phyloP scores from a whole-genome alignment of 1,140 invertebrate genomes.

The Hermatobates lingyangjiaoensis region DNA sequence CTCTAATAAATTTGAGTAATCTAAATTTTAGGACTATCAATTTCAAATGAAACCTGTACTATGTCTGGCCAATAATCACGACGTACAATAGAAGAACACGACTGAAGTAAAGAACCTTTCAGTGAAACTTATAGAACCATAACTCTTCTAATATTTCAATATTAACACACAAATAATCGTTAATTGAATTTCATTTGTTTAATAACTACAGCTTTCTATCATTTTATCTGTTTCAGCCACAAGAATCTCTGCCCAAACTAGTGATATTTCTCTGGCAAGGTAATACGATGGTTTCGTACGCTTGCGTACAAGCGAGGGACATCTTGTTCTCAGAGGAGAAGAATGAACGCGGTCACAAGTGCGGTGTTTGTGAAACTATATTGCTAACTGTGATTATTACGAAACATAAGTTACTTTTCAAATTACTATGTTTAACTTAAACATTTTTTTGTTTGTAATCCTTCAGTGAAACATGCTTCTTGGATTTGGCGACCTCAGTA shows the following conservation, averaged over 20 bases:
- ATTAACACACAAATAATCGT: no score
- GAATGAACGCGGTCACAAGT: background rate
- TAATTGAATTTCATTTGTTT: no score
- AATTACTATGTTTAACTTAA: background rate
- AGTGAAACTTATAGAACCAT: no score
- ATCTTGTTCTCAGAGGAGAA: background rate
- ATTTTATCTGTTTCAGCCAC: no score
- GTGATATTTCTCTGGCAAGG: background rate
- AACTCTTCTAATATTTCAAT: no score
- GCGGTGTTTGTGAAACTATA: background rate
- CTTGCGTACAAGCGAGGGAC: background rate
- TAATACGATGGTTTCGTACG: background rate
- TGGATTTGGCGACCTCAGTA: background rate
- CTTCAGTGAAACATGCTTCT: background rate
- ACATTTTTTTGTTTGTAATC: background rate
- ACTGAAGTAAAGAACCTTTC: no score
- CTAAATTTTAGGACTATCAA: no score
- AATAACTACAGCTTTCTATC: no score
- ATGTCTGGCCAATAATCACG: no score
- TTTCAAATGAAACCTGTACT: no score
- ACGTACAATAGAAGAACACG: no score
- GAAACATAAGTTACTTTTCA: background rate
- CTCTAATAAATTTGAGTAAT: no score
- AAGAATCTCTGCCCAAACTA: background rate
- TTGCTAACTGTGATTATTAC: background rate